These are phyloP conservation scores for Copsychus sechellarum DNA, from an alignment of 2,113 vertebrate genomes.

Conservation along the genomic window DNA sequence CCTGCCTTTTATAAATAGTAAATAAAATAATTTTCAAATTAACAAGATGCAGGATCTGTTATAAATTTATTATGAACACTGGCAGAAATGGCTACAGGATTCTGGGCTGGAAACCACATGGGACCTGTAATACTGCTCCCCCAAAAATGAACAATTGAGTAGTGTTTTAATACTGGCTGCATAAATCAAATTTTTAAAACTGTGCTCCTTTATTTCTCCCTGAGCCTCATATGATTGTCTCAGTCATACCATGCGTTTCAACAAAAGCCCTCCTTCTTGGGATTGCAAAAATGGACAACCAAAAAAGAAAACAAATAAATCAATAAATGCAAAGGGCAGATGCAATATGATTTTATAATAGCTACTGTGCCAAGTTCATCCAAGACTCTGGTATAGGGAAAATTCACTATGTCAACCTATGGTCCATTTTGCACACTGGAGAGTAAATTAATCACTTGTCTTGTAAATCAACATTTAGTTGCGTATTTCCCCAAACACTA, in stretches of 20 bases:
- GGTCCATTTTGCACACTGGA: conserved; percentile 5
- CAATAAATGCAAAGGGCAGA: not conserved
- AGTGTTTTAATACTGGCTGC: not conserved
- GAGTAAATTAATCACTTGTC: not conserved
- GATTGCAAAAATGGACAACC: not conserved
- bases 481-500: not conserved
- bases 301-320: not conserved
- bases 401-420: not conserved
- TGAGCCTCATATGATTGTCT: not conserved
- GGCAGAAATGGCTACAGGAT: not conserved
- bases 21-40: not conserved
- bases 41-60: not conserved
- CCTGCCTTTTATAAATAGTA: not conserved
- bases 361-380: not conserved
- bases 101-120: not conserved
- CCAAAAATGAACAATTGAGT: not conserved
- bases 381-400: not conserved
- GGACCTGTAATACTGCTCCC: not conserved
- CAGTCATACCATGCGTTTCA: not conserved
- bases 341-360: not conserved
- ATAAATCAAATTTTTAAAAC: not conserved
- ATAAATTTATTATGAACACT: not conserved
- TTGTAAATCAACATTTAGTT: conserved; percentile 16
- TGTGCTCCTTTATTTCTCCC: not conserved
- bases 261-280: not conserved